phyloP scores from a whole-genome alignment of 2,888 invertebrate species.

The Coelopa pilipes region DNA sequence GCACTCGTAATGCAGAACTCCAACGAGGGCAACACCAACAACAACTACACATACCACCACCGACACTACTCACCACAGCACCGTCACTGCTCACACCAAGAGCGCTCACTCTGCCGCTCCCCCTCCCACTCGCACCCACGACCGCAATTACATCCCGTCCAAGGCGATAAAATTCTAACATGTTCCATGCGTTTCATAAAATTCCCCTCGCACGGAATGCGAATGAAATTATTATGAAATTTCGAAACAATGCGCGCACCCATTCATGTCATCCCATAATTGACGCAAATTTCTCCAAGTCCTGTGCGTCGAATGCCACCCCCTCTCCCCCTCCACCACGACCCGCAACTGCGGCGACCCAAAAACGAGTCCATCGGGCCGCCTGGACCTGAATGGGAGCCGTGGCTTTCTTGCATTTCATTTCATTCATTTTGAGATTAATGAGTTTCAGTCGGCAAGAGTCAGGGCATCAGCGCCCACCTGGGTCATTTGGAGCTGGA shows the following conservation, averaged over 20 bases:
- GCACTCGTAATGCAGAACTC: not conserved
- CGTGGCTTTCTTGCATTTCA: too few species aligned
- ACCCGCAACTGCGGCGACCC: not conserved
- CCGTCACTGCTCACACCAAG: constrained; percentile 10
- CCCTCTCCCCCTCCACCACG: too few species aligned
- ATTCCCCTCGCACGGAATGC: constrained; percentile 35
- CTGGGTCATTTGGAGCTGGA: too few species aligned
- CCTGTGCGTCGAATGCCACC: too few species aligned
- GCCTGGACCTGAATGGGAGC: too few species aligned
- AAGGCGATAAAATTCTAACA: constrained; percentile 38
- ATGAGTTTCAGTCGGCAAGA: too few species aligned
- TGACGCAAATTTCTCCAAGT: not conserved
- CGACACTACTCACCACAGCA: too few species aligned
- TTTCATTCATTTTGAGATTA: too few species aligned
- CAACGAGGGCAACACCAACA: not conserved
- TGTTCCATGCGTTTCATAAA: constrained; percentile 37
- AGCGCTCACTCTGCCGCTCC: constrained; percentile 28
- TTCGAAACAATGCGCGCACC: constrained; percentile 24
- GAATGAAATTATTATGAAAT: constrained; percentile 26
- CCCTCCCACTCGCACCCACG: not conserved
- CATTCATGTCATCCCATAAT: constrained; percentile 13
- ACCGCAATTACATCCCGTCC: not conserved
- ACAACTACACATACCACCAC: not conserved
- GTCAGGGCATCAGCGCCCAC: too few species aligned
- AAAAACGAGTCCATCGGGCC: not conserved